Base-by-base conservation (phyloP, 1,140 invertebrate genomes). In the Daktulosphaira vitifoliae region DNA sequence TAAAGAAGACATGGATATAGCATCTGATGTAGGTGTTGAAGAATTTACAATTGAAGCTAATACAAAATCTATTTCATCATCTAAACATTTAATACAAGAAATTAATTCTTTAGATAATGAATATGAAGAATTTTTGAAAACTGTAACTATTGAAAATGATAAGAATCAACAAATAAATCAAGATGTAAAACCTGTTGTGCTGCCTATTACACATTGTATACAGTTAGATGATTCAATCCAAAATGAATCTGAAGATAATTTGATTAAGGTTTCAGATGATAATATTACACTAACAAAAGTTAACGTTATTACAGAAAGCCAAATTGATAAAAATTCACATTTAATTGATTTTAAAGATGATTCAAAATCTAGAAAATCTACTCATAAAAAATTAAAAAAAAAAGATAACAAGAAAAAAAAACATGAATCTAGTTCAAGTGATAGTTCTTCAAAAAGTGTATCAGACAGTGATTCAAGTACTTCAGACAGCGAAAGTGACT, bases 61-160 rank as follows among this genome's bases (percentile, higher is more conserved):
- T 1, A 2, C 13, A 6, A 42, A 9, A 29, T 13, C 56, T 18
- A 15, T 33, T 20, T 4, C 20, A 8, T 26, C 15, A 18, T 11
- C 6, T 2, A n/a, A 7, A 29, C 15, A 65, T 22, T 18, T 38
- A 25, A 26, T 20, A 18, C 49, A 38, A 25, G 51, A 6, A 15
- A 18, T 42, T 11, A 20, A 39, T 42, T 59, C 37, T 49, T 51
- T 66, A 2, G 48, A 39, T 42, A 39, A 38, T 9, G 66, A 66
- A 50, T 66, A 66, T 49, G 66, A 66, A 66, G 54, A 66, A 49
- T 66, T 66, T 62, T 50, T 66, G 20, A 66, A 66, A 66, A 62
- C 49, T 33, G 66, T 66, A 48, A 62, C 16, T 33, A 39, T 3
- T 62, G 25, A 48, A n/a, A 62, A 62, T 1, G 29, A 46, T 3